Conservation (phyloP, 2,888 invertebrate species). For the Pterobdella sp. region DNA sequence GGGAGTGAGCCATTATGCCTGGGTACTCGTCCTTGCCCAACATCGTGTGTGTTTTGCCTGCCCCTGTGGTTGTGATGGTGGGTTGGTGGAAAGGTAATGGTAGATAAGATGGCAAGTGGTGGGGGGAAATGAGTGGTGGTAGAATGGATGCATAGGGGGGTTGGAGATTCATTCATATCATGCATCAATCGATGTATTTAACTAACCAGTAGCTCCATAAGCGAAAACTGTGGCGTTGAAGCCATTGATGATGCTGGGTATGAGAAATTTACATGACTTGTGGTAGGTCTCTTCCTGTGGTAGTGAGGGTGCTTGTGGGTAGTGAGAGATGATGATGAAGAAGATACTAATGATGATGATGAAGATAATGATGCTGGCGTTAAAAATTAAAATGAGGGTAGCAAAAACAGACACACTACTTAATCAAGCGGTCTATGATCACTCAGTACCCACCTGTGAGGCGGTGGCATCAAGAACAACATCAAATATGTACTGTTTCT, state of each 20-base stretch:
- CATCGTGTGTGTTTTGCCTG: conserved; percentile 88
- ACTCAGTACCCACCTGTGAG: conserved; percentile 67
- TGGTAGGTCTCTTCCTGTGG: conserved; percentile 73
- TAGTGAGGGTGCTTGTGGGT: no score
- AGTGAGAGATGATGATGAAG: neutral
- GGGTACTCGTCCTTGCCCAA: conserved; percentile 62
- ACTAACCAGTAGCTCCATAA: conserved; percentile 70
- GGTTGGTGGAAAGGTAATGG: neutral
- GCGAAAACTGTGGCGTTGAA: conserved; percentile 93
- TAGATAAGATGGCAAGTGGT: neutral
- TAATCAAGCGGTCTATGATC: neutral
- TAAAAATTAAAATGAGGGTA: neutral
- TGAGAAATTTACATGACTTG: conserved; percentile 73
- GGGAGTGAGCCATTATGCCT: conserved; percentile 77
- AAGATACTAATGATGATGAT: neutral
- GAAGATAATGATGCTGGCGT: neutral
- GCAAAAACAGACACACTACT: neutral
- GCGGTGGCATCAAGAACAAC: conserved; percentile 77
- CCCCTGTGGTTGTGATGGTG: conserved; percentile 55
- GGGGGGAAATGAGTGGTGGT: neutral
- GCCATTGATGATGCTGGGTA: conserved; percentile 75
- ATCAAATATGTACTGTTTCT: conserved; percentile 81
- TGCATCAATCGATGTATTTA: neutral
- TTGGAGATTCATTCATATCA: neutral
- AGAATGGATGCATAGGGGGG: neutral